Evolutionary conservation across 2,888 invertebrate species (phyloP).

Genomic region (Glyphotaelius pellucidus): DNA sequence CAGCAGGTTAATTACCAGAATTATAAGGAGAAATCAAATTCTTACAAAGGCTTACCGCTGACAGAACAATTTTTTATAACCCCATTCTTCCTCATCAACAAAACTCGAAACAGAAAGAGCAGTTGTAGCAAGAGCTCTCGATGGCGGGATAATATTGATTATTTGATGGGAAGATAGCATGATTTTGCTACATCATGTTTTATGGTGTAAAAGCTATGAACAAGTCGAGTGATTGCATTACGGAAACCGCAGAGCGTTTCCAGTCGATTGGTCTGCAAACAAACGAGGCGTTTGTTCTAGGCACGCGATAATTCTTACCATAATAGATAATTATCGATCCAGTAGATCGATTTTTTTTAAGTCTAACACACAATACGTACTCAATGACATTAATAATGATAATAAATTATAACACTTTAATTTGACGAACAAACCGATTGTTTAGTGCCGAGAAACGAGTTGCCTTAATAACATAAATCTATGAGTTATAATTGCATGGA

Average conservation of each 20-base stretch:
- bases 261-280: not conserved
- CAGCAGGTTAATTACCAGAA: too few species aligned
- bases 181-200: not conserved
- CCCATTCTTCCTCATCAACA: not conserved
- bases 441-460: not conserved
- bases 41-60: not conserved
- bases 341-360: not conserved
- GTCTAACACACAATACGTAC: not conserved
- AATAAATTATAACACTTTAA: not conserved
- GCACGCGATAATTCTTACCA: not conserved
- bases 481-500: not conserved
- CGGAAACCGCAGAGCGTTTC: not conserved
- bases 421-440: not conserved
- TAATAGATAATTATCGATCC: too few species aligned
- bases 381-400: not conserved
- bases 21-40: too few species aligned
- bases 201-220: not conserved
- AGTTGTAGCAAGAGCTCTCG: not conserved
- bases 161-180: not conserved
- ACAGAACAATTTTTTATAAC: not conserved
- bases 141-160: not conserved
- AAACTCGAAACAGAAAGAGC: not conserved
- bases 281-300: not conserved
- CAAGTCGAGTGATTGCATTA: not conserved
- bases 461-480: conserved; percentile 17